Base-by-base conservation (phyloP, 2,888 invertebrate genomes). In the Leistus spinibarbis region DNA sequence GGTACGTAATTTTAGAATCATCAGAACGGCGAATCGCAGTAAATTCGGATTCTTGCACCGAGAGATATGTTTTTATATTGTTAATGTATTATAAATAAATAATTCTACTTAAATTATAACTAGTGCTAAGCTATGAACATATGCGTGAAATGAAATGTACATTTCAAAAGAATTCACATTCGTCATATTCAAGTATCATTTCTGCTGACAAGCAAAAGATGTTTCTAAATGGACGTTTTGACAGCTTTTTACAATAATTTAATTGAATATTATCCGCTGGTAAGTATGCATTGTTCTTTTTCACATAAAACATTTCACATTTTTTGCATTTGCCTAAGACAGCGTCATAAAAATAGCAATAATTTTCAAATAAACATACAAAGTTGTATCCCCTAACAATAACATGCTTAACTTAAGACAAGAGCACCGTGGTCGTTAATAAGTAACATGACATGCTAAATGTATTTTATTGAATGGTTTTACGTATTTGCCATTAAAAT, bases 311-410 rank as follows among this genome's bases (percentile, higher is more conserved):
- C 40, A 40, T 40, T 40, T 40, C 13, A 40, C 13, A 40, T 40
- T 40, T 40, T 40, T 40, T 40, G 40, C 40, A 13, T 5, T 40
- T 1, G 5, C 40, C 40, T 40, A 40, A 1, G 40, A 40, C n/a
- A n/a, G n/a, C 40, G 40, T 40, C 40, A 57, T 57, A 57, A 57
- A 57, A 57, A 13, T 57, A 57, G 57, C 57, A 57, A 4, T 57
- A 4, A 57, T 57, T 57, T 57, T 57, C 57, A 3, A 57, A 57
- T 57, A 57, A 57, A 17, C 13, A 20, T 20, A 20, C 57, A 19
- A 57, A 57, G 57, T 57, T 19, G 20, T 20, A 20, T 20, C 9
- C 17, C 57, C 57, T 13, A 57, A 57, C 57, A 57, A 57, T 57
- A 57, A 20, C 57, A 57, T n/a, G 3, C 17, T n/a, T n/a, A 2